Conservation (phyloP, 2,113 vertebrate genomes). For the Pristiophorus japonicus region DNA sequence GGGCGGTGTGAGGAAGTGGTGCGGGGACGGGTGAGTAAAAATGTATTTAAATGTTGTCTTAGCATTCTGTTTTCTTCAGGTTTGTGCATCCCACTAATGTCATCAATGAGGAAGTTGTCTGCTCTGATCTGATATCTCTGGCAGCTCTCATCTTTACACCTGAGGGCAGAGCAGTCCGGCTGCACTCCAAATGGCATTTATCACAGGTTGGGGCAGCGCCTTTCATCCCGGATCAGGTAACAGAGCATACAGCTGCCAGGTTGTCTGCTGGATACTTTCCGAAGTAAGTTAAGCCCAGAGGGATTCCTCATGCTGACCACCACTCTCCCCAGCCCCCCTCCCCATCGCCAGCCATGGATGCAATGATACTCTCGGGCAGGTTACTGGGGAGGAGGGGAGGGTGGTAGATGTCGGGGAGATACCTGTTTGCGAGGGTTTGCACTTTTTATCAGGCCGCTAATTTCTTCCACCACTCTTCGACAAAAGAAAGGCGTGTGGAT, state of each 20-base stretch:
- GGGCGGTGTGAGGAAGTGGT: too few species aligned
- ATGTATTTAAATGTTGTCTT: background rate
- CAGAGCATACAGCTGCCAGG: conserved; percentile 48
- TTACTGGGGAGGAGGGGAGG: background rate
- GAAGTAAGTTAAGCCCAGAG: conserved; percentile 45
- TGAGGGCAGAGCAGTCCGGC: conserved; percentile 50
- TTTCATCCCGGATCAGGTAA: conserved; percentile 71
- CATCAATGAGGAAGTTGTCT: background rate
- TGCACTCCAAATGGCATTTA: conserved; percentile 60
- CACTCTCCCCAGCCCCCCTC: background rate
- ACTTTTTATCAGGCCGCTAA: conserved; percentile 23
- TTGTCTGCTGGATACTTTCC: conserved; percentile 41
- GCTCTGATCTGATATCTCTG: conserved; percentile 48
- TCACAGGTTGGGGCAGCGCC: conserved; percentile 63
- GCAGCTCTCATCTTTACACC: conserved; percentile 50
- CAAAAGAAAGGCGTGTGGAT: conserved; percentile 13
- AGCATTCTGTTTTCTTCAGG: background rate
- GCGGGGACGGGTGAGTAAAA: background rate
- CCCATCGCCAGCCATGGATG: conserved; percentile 41
- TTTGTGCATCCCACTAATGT: background rate
- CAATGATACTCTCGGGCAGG: conserved; percentile 39
- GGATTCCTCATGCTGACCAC: conserved; percentile 44
- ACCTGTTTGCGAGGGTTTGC: background rate
- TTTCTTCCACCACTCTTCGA: conserved; percentile 4
- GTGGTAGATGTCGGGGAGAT: background rate